A percentile compares a stretch with the other conserved stretches of the same genome.
Evolutionary conservation across 2,113 vertebrate genomes (phyloP).

Genomic region (Cyanoramphus novaezelandiae): DNA sequence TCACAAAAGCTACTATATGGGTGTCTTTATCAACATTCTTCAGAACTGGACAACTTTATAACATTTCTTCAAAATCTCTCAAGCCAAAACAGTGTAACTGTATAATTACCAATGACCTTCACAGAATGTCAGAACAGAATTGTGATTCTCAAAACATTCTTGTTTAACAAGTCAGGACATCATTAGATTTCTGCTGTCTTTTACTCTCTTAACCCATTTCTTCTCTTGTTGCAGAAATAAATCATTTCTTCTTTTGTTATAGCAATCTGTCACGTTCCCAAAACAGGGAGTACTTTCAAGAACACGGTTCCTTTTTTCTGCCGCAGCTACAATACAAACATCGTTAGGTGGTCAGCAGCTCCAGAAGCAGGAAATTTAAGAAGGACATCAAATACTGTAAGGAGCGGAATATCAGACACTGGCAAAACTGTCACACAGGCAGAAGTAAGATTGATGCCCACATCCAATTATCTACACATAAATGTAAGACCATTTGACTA

Average conservation of each 20-base stretch:
- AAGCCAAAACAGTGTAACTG: neutral
- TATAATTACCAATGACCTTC: neutral
- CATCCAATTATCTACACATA: neutral
- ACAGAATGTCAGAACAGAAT: neutral
- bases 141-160: neutral
- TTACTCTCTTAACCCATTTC: neutral
- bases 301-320: neutral
- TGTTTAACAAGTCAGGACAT: neutral
- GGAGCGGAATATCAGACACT: neutral
- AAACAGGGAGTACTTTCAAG: neutral
- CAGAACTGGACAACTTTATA: neutral
- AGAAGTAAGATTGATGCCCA: neutral
- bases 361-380: neutral
- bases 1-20: neutral
- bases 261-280: neutral
- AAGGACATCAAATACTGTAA: neutral
- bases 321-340: rapidly evolving
- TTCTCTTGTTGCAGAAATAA: neutral
- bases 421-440: neutral
- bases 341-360: neutral
- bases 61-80: neutral
- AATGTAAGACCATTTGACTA: neutral
- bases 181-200: neutral
- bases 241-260: neutral
- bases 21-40: neutral